A percentile compares a stretch with the other conserved stretches of the same genome.
Evolutionary conservation across 2,888 invertebrate genomes (phyloP).

Genomic region (Trichopria drosophilae): DNA sequence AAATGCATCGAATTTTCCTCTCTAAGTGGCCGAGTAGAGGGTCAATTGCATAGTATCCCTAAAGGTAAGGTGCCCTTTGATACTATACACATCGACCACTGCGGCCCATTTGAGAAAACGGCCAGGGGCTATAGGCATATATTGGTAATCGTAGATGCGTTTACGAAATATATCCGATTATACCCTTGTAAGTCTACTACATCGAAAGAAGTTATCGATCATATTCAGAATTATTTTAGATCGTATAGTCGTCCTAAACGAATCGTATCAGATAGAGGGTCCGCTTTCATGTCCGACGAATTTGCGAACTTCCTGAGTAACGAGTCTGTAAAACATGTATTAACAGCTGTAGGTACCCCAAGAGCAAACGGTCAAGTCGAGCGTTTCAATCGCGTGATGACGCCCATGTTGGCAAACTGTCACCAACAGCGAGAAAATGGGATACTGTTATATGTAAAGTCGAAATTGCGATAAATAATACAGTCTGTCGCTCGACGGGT

Average conservation of each 20-base stretch:
- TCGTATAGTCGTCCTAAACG: conserved; percentile 34
- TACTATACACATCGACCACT: conserved; percentile 40
- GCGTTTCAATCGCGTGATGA: conserved; percentile 34
- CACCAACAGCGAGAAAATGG: no score
- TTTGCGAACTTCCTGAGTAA: conserved; percentile 36
- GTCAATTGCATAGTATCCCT: no score
- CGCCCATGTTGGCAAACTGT: conserved; percentile 37
- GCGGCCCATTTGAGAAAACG: conserved; percentile 36
- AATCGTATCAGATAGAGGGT: conserved; percentile 42
- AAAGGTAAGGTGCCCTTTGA: conserved; percentile 40
- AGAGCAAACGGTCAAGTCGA: conserved; percentile 46
- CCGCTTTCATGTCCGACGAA: conserved; percentile 40
- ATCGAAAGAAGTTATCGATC: conserved; percentile 32
- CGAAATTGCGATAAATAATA: conserved; percentile 38
- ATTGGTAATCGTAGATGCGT: conserved; percentile 37
- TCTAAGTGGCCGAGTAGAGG: no score
- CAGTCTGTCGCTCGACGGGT: conserved; percentile 35
- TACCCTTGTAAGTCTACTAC: conserved; percentile 35
- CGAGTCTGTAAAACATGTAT: conserved; percentile 32
- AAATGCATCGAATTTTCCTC: conserved; percentile 12
- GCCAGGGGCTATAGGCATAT: conserved; percentile 29
- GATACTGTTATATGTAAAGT: conserved; percentile 25
- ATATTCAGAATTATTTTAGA: conserved; percentile 31
- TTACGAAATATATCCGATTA: conserved; percentile 32
- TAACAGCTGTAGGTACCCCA: conserved; percentile 41